A percentile compares a stretch with the other conserved stretches of the same genome.
Conservation (phyloP, 2,113 vertebrate species). For the Rhombomys opimus region DNA sequence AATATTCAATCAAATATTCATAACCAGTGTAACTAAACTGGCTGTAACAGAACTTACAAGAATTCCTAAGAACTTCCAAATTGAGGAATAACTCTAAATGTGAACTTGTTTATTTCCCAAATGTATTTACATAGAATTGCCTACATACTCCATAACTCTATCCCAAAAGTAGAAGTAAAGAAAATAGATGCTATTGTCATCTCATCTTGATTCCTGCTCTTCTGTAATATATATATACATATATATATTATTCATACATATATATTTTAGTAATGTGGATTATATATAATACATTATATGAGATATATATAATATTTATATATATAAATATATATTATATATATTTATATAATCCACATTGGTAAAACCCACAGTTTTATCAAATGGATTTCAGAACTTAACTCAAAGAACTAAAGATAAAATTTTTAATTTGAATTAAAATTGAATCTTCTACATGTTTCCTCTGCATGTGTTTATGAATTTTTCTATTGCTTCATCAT, state of each 20-base stretch:
- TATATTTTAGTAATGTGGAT: no score
- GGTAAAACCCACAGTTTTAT: neutral
- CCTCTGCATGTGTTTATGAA: neutral
- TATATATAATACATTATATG: no score
- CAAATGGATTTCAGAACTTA: conserved; percentile 21
- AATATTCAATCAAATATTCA: neutral
- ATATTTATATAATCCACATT: neutral
- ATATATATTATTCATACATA: no score
- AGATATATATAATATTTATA: no score
- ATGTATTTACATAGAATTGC: conserved; percentile 12
- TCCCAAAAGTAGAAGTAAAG: neutral
- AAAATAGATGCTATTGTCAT: neutral
- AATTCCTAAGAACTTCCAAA: conserved; percentile 1
- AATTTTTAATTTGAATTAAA: conserved; percentile 45
- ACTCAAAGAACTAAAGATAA: conserved; percentile 12
- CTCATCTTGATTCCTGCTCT: neutral
- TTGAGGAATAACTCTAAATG: conserved; percentile 35
- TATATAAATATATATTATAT: no score
- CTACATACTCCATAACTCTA: neutral
- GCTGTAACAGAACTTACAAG: neutral
- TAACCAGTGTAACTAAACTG: neutral
- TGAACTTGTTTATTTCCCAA: neutral
- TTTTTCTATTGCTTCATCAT: neutral
- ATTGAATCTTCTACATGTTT: conserved; percentile 19
- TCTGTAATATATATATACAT: neutral